Evolutionary conservation across 2,797 vertebrate genomes (phyloP), one percentile per base, ranked within the genome.

Genomic region (Discoglossus pictus): DNA sequence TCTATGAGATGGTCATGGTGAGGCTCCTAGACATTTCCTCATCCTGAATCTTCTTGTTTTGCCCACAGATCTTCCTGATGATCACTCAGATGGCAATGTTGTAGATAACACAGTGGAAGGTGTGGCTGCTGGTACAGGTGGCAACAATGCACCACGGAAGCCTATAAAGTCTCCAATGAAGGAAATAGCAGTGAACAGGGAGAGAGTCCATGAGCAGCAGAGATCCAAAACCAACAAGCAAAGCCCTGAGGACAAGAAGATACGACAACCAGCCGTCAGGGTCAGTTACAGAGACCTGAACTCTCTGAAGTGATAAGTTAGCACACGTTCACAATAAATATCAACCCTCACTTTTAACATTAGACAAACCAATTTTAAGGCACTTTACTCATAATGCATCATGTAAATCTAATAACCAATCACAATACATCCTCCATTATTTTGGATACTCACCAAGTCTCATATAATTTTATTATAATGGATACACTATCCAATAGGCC

Each of bases 181-280:
- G 79, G 88, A 89, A 31, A 55, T 84, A 18, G 89, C 89, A 0
- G 78, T 90, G 58, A 77, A 85, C 60, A 82, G 87, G 42, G 88
- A 89, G 75, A 87, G 84, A 69, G 86, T 77, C 72, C 82, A 78
- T 0, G 89, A 89, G 47, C 89, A 90, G 75, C 88, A 89, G 48
- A 78, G 83, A 42, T 85, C 83, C 66, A 88, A 87, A 69, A 74
- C 74, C 0, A 44, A 68, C 76, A 91, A 87, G 31, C 63, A 61
- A 46, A 79, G 80, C 51, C 78, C 80, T 51, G 69, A 78, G 0
- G 88, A 89, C n/a, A 88, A 89, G 83, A 89, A 88, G 68, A 74
- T 85, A 0, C 82, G 87, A 48, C 80, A 80, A 0, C 78, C 78
- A 0, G 67, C 84, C 0, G 60, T 78, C 51, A 84, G 88, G 87